Conservation (phyloP, 1,140 invertebrate species). For the Musca vetustissima region DNA sequence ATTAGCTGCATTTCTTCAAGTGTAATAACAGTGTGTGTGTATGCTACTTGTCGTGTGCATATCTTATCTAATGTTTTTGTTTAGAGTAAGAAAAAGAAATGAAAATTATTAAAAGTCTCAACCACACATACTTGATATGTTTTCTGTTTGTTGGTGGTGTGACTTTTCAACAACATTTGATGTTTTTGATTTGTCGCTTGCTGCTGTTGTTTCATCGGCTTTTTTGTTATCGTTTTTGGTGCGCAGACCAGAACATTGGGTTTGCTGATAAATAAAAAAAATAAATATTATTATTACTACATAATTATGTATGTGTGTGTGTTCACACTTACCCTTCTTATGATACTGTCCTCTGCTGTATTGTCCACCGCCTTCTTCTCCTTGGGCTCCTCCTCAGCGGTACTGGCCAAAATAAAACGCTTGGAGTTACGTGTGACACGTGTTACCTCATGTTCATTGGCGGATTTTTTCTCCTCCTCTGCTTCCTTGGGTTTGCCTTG, state of each 20-base stretch:
- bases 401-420: background rate
- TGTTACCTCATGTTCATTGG: background rate
- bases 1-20: background rate
- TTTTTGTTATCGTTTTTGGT: no score
- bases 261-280: no score
- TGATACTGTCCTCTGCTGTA: background rate
- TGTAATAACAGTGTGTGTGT: background rate
- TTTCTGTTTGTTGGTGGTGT: slow-evolving; percentile 1
- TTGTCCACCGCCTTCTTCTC: background rate
- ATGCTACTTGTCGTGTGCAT: background rate
- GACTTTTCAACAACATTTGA: background rate
- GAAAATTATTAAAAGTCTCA: background rate
- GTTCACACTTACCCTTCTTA: slow-evolving; percentile 3
- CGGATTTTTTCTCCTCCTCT: background rate
- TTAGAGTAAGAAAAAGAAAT: no score
- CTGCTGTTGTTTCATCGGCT: no score
- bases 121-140: slow-evolving; percentile 7
- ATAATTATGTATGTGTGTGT: background rate
- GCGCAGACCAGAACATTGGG: no score
- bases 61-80: no score
- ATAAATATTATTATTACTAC: no score
- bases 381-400: background rate
- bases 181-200: slow-evolving; percentile 8
- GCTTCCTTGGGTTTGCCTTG: background rate
- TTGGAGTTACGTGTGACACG: slow-evolving; percentile 8